Conservation (phyloP, 2,113 vertebrate species). For the Pomatostomus ruficeps region DNA sequence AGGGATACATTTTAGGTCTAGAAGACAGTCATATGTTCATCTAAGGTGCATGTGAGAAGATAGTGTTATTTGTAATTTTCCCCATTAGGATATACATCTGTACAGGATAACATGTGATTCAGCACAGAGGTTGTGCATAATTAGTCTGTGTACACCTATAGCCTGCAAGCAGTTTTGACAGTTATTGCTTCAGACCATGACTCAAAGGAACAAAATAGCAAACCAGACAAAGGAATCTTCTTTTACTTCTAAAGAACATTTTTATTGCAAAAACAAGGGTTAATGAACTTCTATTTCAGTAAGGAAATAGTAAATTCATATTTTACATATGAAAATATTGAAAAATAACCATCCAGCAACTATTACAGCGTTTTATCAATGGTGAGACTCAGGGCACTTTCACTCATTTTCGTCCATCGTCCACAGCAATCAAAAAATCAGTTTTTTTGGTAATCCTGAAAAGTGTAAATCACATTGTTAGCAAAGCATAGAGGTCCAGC, state of each 20-base stretch:
- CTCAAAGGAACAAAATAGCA: background rate
- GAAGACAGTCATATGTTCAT: background rate
- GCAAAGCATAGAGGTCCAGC: background rate
- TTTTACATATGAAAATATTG: slow-evolving; percentile 49
- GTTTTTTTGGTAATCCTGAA: slow-evolving; percentile 74
- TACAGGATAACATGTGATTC: background rate
- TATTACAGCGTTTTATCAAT: background rate
- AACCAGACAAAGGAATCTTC: background rate
- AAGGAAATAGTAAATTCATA: background rate
- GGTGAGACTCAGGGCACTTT: background rate
- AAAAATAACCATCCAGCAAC: slow-evolving; percentile 20
- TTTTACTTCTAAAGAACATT: background rate
- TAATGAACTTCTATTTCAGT: slow-evolving; percentile 38
- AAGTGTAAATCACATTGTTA: slow-evolving; percentile 28
- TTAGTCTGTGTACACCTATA: background rate
- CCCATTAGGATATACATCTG: background rate
- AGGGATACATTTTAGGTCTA: background rate
- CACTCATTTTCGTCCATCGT: slow-evolving; percentile 36
- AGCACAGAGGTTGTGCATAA: background rate
- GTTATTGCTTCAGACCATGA: background rate
- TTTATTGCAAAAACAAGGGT: slow-evolving; percentile 1
- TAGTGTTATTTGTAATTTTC: background rate
- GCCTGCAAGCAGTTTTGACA: background rate
- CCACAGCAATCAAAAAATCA: slow-evolving; percentile 70
- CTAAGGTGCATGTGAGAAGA: background rate